These are phyloP conservation scores for Mormyrus hasselquistii DNA, from an alignment of 2,797 vertebrate genomes.

Conservation along the genomic window DNA sequence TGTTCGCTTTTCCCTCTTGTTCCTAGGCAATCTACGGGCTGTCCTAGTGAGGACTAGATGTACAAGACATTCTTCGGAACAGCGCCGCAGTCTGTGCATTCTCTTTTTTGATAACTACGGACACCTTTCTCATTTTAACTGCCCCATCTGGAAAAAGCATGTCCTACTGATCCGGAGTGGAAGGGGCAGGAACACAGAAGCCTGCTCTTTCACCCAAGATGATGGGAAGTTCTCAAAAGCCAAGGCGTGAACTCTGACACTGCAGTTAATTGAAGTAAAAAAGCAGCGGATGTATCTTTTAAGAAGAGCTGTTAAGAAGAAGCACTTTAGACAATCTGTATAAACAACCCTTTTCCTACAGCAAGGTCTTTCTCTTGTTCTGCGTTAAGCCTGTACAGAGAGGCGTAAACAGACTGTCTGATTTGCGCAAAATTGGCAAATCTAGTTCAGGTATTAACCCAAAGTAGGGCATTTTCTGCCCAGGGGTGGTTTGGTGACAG, in stretches of 20 bases:
- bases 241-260: background rate
- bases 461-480: background rate
- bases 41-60: conserved; percentile 31
- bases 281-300: background rate
- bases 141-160: background rate
- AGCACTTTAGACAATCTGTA: background rate
- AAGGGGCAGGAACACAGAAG: background rate
- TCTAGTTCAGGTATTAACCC: background rate
- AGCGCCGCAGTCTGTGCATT: background rate
- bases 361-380: background rate
- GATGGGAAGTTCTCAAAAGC: background rate
- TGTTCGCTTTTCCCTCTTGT: conserved; percentile 9
- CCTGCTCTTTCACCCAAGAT: background rate
- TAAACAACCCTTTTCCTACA: background rate
- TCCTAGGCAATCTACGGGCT: conserved; percentile 39
- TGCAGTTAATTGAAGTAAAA: background rate
- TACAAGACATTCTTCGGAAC: background rate
- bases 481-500: background rate
- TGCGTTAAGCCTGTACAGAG: background rate
- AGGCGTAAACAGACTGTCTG: background rate
- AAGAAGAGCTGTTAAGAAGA: background rate
- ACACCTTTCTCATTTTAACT: background rate
- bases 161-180: background rate
- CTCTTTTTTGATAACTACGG: background rate
- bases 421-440: background rate